Conservation (phyloP, 1,140 invertebrate genomes). For the Sarcophaga bullata region DNA sequence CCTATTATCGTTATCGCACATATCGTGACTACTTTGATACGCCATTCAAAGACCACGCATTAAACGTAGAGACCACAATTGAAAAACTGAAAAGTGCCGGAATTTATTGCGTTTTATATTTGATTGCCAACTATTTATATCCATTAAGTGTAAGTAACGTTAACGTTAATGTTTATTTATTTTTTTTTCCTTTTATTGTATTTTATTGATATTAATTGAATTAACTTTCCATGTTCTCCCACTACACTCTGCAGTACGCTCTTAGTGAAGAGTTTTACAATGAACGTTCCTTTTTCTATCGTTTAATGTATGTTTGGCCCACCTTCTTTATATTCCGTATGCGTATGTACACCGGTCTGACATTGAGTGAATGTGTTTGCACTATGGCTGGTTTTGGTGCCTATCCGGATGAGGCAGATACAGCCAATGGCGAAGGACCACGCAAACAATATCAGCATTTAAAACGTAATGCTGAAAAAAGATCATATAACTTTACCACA, state of each 20-base stretch:
- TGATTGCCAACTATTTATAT: slow-evolving; percentile 75
- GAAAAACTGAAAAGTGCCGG: slow-evolving; percentile 76
- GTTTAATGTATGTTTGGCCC: slow-evolving; percentile 86
- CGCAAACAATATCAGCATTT: slow-evolving; percentile 70
- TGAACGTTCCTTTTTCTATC: slow-evolving; percentile 76
- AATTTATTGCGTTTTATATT: slow-evolving; percentile 75
- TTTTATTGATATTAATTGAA: neutral
- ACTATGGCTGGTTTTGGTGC: slow-evolving; percentile 89
- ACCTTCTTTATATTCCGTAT: slow-evolving; percentile 89
- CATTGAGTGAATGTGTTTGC: slow-evolving; percentile 91
- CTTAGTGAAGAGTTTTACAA: slow-evolving; percentile 75
- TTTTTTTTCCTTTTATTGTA: neutral
- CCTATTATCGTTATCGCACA: slow-evolving; percentile 88
- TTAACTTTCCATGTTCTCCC: slow-evolving; percentile 51
- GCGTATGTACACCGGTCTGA: slow-evolving; percentile 89
- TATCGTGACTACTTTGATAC: slow-evolving; percentile 83
- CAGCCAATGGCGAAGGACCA: slow-evolving; percentile 85
- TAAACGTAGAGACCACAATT: slow-evolving; percentile 72
- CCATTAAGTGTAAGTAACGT: slow-evolving; percentile 76
- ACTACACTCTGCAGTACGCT: slow-evolving; percentile 73
- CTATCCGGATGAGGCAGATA: slow-evolving; percentile 79
- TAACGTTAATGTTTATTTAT: neutral
- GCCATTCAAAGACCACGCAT: slow-evolving; percentile 74
- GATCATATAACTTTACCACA: slow-evolving; percentile 83
- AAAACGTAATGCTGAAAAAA: slow-evolving; percentile 68